Evolutionary conservation across 37 sponge, comb jelly and placozoan species (phyloP).

Genomic region (Agelas oroides): DNA sequence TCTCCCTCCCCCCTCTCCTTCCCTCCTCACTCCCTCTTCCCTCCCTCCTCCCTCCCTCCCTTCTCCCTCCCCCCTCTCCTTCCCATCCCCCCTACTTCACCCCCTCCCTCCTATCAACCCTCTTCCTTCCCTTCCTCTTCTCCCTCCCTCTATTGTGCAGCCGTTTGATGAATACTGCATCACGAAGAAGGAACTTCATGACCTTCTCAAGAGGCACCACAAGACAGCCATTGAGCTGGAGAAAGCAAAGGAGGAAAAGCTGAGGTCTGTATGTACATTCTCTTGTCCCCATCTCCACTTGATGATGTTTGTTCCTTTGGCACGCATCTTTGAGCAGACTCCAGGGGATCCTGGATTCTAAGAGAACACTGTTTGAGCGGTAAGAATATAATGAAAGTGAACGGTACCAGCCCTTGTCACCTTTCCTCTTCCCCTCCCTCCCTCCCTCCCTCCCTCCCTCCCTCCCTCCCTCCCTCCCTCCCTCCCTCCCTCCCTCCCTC

Average conservation of each 20-base stretch:
- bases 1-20: too few relatives aligned
- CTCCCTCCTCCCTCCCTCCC: conserved; percentile 5
- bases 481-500: too few relatives aligned
- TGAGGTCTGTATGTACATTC: conserved; percentile 16
- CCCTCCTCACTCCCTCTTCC: too few relatives aligned
- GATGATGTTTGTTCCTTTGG: too few relatives aligned
- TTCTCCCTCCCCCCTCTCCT: too few relatives aligned
- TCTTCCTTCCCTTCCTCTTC: too few relatives aligned
- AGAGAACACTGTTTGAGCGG: conserved; percentile 49
- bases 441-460: too few relatives aligned
- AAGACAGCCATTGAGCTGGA: conserved; percentile 52
- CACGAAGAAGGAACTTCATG: conserved; percentile 69
- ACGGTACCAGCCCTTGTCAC: not conserved
- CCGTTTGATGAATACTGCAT: conserved; percentile 74
- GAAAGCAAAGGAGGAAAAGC: conserved; percentile 49
- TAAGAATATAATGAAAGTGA: not conserved
- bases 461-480: not conserved
- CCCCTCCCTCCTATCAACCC: not conserved
- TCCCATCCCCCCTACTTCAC: too few relatives aligned
- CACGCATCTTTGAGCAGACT: conserved; percentile 7
- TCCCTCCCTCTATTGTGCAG: not conserved
- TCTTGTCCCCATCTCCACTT: too few relatives aligned
- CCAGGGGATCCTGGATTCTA: conserved; percentile 31
- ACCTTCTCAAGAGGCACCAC: conserved; percentile 50
- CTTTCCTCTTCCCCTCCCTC: too few relatives aligned